These are phyloP conservation scores for Meiosimyza decipiens DNA, from an alignment of 2,888 invertebrate species.

Conservation along the genomic window DNA sequence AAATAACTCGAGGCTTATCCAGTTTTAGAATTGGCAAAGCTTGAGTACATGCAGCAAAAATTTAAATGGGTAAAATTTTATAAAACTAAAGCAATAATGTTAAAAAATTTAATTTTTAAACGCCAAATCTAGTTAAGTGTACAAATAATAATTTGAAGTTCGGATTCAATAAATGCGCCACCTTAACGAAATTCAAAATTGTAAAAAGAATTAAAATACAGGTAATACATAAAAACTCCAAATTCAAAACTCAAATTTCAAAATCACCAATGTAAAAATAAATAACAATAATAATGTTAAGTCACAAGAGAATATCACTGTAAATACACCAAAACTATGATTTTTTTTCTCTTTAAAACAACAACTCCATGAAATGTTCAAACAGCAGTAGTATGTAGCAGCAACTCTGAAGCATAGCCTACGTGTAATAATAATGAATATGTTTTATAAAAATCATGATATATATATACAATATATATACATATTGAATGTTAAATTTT, in stretches of 20 bases:
- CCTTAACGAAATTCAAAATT: too few species aligned
- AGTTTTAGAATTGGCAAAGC: too few species aligned
- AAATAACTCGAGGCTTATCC: too few species aligned
- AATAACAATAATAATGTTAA: constrained; percentile 10
- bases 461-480: constrained; percentile 31
- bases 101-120: too few species aligned
- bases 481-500: constrained; percentile 37
- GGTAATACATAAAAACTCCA: too few species aligned
- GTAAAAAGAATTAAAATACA: too few species aligned
- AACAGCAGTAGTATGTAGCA: background rate
- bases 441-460: background rate
- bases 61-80: too few species aligned
- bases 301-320: background rate
- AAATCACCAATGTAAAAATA: background rate
- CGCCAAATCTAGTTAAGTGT: too few species aligned
- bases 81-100: too few species aligned
- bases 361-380: background rate
- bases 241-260: background rate
- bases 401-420: background rate
- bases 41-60: too few species aligned
- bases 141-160: too few species aligned
- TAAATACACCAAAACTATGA: background rate
- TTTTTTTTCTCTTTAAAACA: background rate
- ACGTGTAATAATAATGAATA: background rate
- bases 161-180: too few species aligned